Evolutionary conservation across 2,797 vertebrate genomes (phyloP), one percentile per base, ranked within the genome.

Genomic region (Euthynnus affinis): DNA sequence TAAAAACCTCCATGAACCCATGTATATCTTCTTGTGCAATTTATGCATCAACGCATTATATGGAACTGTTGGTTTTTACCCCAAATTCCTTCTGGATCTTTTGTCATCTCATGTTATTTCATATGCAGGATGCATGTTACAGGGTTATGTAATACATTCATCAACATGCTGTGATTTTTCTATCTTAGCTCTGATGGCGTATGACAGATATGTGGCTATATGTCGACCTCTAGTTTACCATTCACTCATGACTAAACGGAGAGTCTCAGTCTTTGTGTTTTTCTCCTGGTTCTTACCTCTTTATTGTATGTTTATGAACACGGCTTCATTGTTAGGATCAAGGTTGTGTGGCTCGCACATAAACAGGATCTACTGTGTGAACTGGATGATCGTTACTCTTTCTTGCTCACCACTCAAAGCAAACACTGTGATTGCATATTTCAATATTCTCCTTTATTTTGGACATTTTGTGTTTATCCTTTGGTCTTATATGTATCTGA

Each of bases 131-230:
- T 90, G 88, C 69, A 17, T 90, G 59, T 22, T 85, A 0, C 88
- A 91, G 67, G 77, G 78, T 29, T 83, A 20, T 61, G 78, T 88
- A 0, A 81, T 90, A n/a, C 77, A 89, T 63, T 85, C 82, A 23
- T 85, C 76, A 0, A 23, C 22, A 2, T 82, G 78, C 14, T 1
- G 58, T 37, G 90, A 91, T 10, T 59, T 87, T 25, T 83, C 84
- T 1, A 88, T 90, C 9, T 20, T 89, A 2, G 37, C 83, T 13
- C 12, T 90, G 46, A 91, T 90, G 87, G 87, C 87, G 2, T 89
- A 82, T 27, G 88, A 91, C 82, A 84, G 90, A 52, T 90, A 90
- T 55, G 65, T 87, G 67, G 86, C 89, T 5, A 85, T 91, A 27
- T 91, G 90, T 76, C 75, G 20, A 23, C 88, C 90, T 15, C 79